Base-by-base conservation (phyloP, 2,797 vertebrate species). In the Typhlichthys subterraneus region DNA sequence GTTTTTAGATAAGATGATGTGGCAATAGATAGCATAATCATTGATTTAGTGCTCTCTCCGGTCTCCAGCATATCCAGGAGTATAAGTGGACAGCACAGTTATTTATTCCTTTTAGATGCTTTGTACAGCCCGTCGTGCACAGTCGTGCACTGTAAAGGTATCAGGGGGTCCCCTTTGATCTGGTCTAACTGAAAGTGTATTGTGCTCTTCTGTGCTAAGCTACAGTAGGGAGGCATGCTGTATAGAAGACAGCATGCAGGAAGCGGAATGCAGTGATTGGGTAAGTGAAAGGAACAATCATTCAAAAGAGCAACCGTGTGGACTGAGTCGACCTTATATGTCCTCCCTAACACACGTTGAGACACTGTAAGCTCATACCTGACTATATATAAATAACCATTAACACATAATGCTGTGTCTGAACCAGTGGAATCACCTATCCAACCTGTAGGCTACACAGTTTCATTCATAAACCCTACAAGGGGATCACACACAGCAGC, bases 211-310 rank as follows among this genome's bases (percentile, higher is more conserved):
- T 3, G 38, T 15, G 11, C 48, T 29, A 53, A 17, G 45, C 52
- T 57, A 50, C 9, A 29, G 23, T 11, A 19, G 51, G 19, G 7
- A 53, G 10, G 31, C 33, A 38, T 38, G 8, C 33, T 2, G 33
- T 38, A 29, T 29, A 38, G 33, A 38, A 9, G 33, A 9, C 33
- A 38, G 33, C 5, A 38, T 48, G 48, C 56, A 61, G 70, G 70
- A 78, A 73, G 60, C 55, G 38, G 12, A 59, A 38, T 65, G 57
- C 10, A 2, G 15, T 70, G 65, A 67, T 59, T 61, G 53, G 45
- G 69, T 66, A 62, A 49, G 79, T 69, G 45, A 66, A 64, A 70
- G 59, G 48, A 33, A 55, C 57, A 45, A 59, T 38, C 33, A 38
- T 38, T 38, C 33, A 38, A 38, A 38, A 71, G 48, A 63, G 55